phyloP scores from a whole-genome alignment of 1,140 invertebrate genomes.

The Papilio dardanus region DNA sequence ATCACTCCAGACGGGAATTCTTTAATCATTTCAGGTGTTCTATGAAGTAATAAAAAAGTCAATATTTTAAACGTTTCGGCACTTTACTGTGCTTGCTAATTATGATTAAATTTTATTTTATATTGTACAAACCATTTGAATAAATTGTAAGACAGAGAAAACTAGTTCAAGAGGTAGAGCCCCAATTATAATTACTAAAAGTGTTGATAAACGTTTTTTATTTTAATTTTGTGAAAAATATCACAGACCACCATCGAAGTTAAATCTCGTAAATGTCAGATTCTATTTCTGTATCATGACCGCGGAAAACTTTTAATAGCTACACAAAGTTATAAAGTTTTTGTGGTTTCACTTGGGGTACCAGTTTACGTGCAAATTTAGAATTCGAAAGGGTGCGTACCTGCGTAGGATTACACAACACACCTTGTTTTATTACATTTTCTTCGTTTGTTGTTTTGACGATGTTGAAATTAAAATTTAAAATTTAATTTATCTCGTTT shows the following conservation, averaged over 20 bases:
- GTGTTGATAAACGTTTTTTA: no score
- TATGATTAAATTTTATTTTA: no score
- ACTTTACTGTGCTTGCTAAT: no score
- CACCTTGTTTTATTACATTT: constrained; percentile 7
- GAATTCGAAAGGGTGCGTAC: not conserved
- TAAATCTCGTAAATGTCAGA: not conserved
- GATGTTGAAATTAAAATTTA: not conserved
- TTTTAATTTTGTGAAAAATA: no score
- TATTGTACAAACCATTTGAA: no score
- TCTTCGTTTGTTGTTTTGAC: not conserved
- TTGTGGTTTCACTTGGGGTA: constrained; percentile 9
- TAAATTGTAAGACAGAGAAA: no score
- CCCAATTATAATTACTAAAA: no score
- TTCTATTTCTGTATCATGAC: not conserved
- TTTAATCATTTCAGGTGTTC: not conserved
- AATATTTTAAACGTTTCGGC: no score
- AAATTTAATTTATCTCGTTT: not conserved
- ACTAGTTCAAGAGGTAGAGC: no score
- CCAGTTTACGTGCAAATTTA: constrained; percentile 23
- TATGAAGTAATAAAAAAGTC: no score
- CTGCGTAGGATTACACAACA: not conserved
- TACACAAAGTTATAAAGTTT: constrained; percentile 15
- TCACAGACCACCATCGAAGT: not conserved
- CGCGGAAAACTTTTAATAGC: constrained; percentile 12
- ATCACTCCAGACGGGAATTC: not conserved